Percentiles rank a stretch among this genome's conserved stretches.
Evolutionary conservation across 92 coral and sea anemone genomes (phyloP).

Genomic region (Micromussa lordhowensis): DNA sequence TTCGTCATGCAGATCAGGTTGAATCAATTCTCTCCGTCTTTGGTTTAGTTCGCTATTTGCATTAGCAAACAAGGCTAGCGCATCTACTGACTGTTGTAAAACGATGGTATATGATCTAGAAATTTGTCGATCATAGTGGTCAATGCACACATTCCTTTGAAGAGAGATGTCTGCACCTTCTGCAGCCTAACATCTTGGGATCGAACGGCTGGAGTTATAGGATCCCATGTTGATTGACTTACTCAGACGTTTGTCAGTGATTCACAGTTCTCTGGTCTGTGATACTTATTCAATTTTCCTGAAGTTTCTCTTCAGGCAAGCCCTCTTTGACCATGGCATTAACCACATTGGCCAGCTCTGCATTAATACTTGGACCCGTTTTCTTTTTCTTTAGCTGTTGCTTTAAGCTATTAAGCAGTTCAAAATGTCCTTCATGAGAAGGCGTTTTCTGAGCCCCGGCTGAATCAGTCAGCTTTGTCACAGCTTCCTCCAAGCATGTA

Average conservation of each 20-base stretch:
- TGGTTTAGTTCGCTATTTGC: too few relatives aligned
- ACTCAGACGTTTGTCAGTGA: conserved; percentile 44
- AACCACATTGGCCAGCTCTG: conserved; percentile 32
- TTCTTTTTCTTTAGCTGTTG: not conserved
- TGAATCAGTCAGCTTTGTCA: too few relatives aligned
- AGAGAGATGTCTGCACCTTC: too few relatives aligned
- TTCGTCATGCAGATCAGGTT: conserved; percentile 52
- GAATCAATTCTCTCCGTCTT: conserved; percentile 18
- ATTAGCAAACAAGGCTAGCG: conserved; percentile 62
- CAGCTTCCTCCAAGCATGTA: conserved; percentile 9
- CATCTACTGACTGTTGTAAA: conserved; percentile 55
- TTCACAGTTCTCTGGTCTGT: conserved; percentile 60
- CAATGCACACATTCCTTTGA: conserved; percentile 54
- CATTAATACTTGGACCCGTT: conserved; percentile 6
- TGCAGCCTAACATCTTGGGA: conserved; percentile 63
- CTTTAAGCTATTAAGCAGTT: not conserved
- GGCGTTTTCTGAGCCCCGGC: not conserved
- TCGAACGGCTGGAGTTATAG: conserved; percentile 53
- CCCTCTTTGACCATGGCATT: conserved; percentile 28
- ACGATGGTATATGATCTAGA: conserved; percentile 34
- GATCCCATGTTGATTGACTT: conserved; percentile 63
- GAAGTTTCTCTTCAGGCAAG: conserved; percentile 35
- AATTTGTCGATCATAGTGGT: conserved; percentile 22
- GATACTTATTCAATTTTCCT: conserved; percentile 47
- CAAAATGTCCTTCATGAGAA: conserved; percentile 25